Evolutionary conservation across 2,797 vertebrate species (phyloP).

Genomic region (Morelia viridis): DNA sequence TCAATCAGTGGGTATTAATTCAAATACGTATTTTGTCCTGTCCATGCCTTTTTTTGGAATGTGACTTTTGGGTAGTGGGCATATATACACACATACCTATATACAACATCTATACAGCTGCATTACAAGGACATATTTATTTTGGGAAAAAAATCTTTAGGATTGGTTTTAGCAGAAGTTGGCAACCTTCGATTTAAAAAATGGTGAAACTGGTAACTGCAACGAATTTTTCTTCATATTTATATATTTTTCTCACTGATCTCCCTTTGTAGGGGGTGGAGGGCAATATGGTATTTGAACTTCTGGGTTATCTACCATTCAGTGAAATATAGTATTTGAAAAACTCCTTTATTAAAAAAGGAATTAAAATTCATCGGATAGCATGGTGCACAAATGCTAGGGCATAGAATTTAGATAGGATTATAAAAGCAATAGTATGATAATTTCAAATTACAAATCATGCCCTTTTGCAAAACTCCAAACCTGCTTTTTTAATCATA

Average conservation of each 20-base stretch:
- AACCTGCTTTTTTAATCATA: fast-evolving
- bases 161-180: not conserved
- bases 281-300: too few relatives aligned
- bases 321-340: not conserved
- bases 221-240: too few relatives aligned
- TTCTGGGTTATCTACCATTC: too few relatives aligned
- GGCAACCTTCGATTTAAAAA: not conserved
- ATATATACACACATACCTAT: not conserved
- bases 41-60: not conserved
- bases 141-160: not conserved
- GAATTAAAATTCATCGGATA: not conserved
- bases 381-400: not conserved
- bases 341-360: not conserved
- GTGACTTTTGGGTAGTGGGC: not conserved
- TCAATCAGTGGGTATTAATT: not conserved
- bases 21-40: not conserved
- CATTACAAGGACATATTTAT: too few relatives aligned
- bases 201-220: not conserved
- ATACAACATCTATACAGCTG: too few relatives aligned
- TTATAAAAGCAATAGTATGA: not conserved
- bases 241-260: too few relatives aligned
- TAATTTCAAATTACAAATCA: not conserved
- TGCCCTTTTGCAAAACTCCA: not conserved
- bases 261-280: too few relatives aligned
- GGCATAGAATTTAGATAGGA: not conserved